These are phyloP conservation scores for Thera britannica DNA, from an alignment of 2,888 invertebrate genomes.

Conservation along the genomic window DNA sequence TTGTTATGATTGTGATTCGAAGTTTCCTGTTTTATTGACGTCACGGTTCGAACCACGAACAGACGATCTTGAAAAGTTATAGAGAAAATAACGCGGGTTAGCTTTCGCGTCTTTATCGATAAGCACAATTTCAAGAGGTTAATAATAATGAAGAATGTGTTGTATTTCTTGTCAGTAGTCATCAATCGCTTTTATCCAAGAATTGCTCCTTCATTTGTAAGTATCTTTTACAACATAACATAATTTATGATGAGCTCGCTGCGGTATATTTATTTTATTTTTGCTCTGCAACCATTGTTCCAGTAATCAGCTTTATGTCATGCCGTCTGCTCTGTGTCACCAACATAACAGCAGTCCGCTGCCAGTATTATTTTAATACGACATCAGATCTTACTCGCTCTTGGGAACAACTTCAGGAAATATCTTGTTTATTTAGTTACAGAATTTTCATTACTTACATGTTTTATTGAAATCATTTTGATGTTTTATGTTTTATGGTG, in stretches of 20 bases:
- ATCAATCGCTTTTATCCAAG: not conserved
- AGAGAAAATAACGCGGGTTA: not conserved
- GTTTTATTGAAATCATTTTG: too few relatives aligned
- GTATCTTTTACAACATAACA: not conserved
- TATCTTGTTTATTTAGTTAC: conserved; percentile 13
- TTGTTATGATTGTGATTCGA: conserved; percentile 10
- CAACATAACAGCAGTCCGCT: not conserved
- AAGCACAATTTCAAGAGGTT: too few relatives aligned
- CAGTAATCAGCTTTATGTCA: conserved; percentile 3
- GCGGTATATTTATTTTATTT: not conserved
- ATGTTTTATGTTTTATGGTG: conserved; percentile 19
- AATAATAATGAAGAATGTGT: not conserved
- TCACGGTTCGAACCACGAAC: not conserved
- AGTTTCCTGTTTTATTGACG: conserved; percentile 24
- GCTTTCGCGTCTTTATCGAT: not conserved
- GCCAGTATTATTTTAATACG: not conserved
- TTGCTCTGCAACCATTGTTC: conserved; percentile 8
- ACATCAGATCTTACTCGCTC: not conserved
- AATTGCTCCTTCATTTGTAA: not conserved
- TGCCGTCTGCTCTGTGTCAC: conserved; percentile 6
- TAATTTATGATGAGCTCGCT: not conserved
- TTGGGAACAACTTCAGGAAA: conserved; percentile 11
- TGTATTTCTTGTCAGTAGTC: not conserved
- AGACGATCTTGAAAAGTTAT: not conserved
- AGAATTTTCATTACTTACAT: conserved; percentile 4